Conservation (phyloP, 2,113 vertebrate species). For the Acanthisitta chloris region DNA sequence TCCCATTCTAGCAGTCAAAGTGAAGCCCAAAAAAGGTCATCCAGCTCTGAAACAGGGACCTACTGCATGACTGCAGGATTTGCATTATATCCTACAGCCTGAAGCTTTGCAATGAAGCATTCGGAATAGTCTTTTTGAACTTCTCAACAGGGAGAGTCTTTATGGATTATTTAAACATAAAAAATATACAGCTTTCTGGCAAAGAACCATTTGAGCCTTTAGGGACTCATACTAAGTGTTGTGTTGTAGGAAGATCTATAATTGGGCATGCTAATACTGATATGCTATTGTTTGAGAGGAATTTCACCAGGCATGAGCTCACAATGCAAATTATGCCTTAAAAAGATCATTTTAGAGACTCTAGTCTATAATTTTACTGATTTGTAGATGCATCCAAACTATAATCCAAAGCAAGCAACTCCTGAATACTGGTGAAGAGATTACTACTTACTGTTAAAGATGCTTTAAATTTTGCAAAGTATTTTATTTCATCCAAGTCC, state of each 20-base stretch:
- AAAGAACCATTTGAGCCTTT: constrained; percentile 19
- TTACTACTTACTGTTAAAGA: not conserved
- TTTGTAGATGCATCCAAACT: not conserved
- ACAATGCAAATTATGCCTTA: not conserved
- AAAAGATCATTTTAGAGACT: not conserved
- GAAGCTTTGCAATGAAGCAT: not conserved
- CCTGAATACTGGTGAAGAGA: not conserved
- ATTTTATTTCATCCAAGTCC: not conserved
- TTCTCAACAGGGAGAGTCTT: constrained; percentile 31
- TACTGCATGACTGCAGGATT: not conserved
- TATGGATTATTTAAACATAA: constrained; percentile 62
- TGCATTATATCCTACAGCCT: not conserved
- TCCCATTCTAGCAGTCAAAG: not conserved
- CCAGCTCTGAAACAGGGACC: not conserved
- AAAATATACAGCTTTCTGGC: constrained; percentile 25
- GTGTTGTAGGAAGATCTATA: not conserved
- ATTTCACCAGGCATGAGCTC: not conserved
- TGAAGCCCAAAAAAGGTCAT: not conserved
- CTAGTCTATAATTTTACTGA: not conserved
- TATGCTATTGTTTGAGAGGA: not conserved
- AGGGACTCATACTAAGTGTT: not conserved
- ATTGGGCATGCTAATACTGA: constrained; percentile 14
- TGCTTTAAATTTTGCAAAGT: not conserved
- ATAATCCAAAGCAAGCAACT: not conserved
- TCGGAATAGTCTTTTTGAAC: not conserved